phyloP scores from a whole-genome alignment of 2,888 invertebrate species.

The Hemicrepidius hirtus region DNA sequence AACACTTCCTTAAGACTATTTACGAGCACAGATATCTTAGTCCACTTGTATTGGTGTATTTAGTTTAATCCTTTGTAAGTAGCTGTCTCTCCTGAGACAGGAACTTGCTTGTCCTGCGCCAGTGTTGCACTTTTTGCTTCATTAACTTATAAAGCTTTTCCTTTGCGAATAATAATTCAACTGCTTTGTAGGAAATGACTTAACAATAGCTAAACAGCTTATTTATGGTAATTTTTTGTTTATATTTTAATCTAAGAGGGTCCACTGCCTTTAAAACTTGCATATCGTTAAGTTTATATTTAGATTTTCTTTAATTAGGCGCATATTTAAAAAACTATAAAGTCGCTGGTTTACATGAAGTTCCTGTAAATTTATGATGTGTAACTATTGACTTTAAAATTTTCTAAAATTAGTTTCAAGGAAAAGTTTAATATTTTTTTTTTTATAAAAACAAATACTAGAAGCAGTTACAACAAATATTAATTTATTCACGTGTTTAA shows the following conservation, averaged over 20 bases:
- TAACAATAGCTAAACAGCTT: too few relatives aligned
- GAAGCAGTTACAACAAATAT: too few relatives aligned
- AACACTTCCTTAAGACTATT: conserved; percentile 61
- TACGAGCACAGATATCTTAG: conserved; percentile 59
- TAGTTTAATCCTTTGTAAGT: conserved; percentile 64
- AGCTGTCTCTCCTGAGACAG: conserved; percentile 53
- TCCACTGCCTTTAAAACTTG: too few relatives aligned
- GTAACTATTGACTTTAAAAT: conserved; percentile 7
- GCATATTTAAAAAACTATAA: conserved; percentile 7
- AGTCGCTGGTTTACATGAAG: conserved; percentile 9
- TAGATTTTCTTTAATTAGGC: background rate
- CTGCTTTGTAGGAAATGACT: background rate
- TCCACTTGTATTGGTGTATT: conserved; percentile 57
- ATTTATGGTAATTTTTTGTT: too few relatives aligned
- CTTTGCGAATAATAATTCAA: background rate
- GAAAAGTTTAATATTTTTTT: too few relatives aligned
- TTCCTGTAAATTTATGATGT: conserved; percentile 21
- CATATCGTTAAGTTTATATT: background rate
- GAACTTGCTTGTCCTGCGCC: conserved; percentile 30
- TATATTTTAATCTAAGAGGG: too few relatives aligned
- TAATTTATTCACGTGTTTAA: too few relatives aligned
- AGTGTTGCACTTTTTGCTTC: conserved; percentile 7
- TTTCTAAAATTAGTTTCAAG: conserved; percentile 28
- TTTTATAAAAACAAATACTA: too few relatives aligned
- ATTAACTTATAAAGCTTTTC: conserved; percentile 5